phyloP scores from a whole-genome alignment of 2,113 vertebrate genomes.

The Triplophysa tibetana region DNA sequence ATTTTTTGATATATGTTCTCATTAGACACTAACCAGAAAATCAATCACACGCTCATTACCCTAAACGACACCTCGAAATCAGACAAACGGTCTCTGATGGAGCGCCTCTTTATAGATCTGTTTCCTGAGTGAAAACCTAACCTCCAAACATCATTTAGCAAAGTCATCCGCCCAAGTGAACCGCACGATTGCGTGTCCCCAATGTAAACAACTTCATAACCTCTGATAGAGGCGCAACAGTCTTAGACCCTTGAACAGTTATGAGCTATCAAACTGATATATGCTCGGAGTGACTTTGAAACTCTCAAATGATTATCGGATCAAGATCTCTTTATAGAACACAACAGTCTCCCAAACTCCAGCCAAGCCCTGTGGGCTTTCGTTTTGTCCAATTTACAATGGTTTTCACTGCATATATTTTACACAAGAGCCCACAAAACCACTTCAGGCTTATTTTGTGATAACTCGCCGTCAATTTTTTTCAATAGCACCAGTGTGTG shows the following conservation, averaged over 20 bases:
- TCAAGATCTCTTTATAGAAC: slow-evolving; percentile 11
- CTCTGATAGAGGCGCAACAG: slow-evolving; percentile 34
- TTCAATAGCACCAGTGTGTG: slow-evolving; percentile 38
- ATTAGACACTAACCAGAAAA: slow-evolving; percentile 54
- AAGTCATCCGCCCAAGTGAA: slow-evolving; percentile 22
- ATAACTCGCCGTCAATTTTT: neutral
- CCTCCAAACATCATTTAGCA: slow-evolving; percentile 26
- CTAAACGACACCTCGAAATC: slow-evolving; percentile 40
- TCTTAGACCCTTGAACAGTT: slow-evolving; percentile 25
- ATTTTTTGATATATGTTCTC: slow-evolving; percentile 64
- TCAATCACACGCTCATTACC: slow-evolving; percentile 48
- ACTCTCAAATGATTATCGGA: slow-evolving; percentile 20
- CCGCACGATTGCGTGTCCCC: neutral
- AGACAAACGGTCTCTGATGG: slow-evolving; percentile 46
- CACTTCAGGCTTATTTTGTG: neutral
- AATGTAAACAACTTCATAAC: slow-evolving; percentile 5
- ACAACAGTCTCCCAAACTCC: slow-evolving; percentile 3
- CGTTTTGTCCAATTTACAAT: slow-evolving; percentile 10
- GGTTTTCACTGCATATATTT: slow-evolving; percentile 4
- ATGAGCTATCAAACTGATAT: neutral
- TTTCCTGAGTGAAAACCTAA: slow-evolving; percentile 70
- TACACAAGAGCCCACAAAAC: slow-evolving; percentile 10
- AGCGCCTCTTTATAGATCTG: slow-evolving; percentile 56
- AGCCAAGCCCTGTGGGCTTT: neutral
- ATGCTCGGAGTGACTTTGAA: neutral